Conservation (phyloP, 2,113 vertebrate genomes). For the Epinephelus moara region DNA sequence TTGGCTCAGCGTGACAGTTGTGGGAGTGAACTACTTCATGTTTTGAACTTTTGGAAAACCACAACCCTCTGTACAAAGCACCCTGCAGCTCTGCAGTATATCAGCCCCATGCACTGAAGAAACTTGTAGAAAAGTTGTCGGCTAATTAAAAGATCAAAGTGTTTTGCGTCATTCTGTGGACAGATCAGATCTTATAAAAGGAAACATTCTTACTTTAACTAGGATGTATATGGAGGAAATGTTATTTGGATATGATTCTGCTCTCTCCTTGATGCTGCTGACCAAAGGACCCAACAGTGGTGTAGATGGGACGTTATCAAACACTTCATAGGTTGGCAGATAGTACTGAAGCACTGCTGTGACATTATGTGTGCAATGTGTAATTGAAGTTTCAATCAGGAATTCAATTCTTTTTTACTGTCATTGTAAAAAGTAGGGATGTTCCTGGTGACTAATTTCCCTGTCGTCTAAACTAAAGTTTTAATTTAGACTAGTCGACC, state of each 20-base stretch:
- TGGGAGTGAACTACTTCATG: constrained; percentile 1
- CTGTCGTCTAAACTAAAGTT: too few relatives aligned
- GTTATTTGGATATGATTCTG: background rate
- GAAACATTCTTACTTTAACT: background rate
- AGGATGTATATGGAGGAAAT: background rate
- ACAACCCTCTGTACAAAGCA: background rate
- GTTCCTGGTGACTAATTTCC: too few relatives aligned
- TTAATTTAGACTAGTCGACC: too few relatives aligned
- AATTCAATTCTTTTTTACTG: too few relatives aligned
- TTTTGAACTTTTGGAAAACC: background rate
- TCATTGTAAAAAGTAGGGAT: too few relatives aligned
- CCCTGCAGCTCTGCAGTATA: background rate
- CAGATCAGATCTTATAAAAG: background rate
- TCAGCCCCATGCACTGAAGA: background rate
- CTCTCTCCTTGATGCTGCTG: background rate
- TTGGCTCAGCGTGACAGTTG: background rate
- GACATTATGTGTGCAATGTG: background rate
- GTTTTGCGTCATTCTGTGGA: background rate
- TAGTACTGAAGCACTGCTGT: background rate
- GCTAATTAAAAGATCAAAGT: background rate
- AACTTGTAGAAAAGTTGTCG: background rate
- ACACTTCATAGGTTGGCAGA: background rate
- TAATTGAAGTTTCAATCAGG: too few relatives aligned
- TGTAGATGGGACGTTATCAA: background rate
- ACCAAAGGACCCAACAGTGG: background rate